A percentile compares a stretch with the other conserved stretches of the same genome.
Evolutionary conservation across 2,888 invertebrate genomes (phyloP).

Genomic region (Tiphia femorata): DNA sequence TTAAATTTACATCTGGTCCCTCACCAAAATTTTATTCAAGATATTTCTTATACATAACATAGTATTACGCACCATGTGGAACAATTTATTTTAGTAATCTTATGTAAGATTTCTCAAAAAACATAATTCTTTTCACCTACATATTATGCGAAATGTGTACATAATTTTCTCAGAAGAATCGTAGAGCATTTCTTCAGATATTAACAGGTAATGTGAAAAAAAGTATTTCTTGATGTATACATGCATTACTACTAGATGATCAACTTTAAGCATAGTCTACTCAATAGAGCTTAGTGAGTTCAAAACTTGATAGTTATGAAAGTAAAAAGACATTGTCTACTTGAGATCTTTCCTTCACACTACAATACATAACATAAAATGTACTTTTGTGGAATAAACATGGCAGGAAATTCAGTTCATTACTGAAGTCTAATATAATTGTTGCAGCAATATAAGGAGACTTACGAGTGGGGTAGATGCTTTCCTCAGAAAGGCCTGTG

Average conservation of each 20-base stretch:
- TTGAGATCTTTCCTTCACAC: constrained; percentile 43
- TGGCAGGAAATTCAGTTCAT: background rate
- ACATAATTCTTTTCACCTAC: constrained; percentile 22
- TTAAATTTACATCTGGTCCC: constrained; percentile 49
- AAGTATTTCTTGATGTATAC: constrained; percentile 30
- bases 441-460: constrained; percentile 56
- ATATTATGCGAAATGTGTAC: too few species aligned
- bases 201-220: constrained; percentile 16
- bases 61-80: constrained; percentile 23
- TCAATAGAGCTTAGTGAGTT: constrained; percentile 30
- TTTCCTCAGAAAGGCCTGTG: constrained; percentile 76
- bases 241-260: constrained; percentile 41
- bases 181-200: constrained; percentile 16
- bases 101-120: constrained; percentile 15
- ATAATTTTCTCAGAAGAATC: too few species aligned
- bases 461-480: constrained; percentile 76
- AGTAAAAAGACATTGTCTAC: constrained; percentile 38
- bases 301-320: constrained; percentile 32
- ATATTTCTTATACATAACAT: constrained; percentile 21
- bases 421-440: too few species aligned
- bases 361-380: constrained; percentile 30
- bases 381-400: constrained; percentile 6
- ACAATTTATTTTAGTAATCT: constrained; percentile 29
- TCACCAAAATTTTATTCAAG: constrained; percentile 38
- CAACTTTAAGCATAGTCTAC: constrained; percentile 41